Conservation (phyloP, 2,888 invertebrate genomes). For the Cistogaster globosa region DNA sequence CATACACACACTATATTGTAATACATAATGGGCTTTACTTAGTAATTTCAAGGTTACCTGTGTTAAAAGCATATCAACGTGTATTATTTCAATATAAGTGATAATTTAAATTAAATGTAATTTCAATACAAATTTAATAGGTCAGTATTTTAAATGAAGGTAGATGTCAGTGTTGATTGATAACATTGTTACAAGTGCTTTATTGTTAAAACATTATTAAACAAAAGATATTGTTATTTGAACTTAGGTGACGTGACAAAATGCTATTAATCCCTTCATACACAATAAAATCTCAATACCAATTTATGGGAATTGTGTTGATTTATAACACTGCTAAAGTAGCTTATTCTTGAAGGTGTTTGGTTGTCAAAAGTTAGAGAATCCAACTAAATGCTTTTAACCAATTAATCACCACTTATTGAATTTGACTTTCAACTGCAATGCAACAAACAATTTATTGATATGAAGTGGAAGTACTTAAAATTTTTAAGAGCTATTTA, state of each 20-base stretch:
- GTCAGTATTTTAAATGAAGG: neutral
- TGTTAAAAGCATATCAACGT: neutral
- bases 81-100: neutral
- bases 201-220: neutral
- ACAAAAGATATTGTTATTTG: neutral
- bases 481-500: no score
- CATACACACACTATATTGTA: no score
- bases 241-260: neutral
- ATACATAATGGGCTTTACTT: no score
- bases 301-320: no score
- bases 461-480: no score
- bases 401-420: no score
- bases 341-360: no score
- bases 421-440: no score
- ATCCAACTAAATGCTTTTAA: no score
- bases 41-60: neutral
- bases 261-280: neutral
- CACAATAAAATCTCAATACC: neutral
- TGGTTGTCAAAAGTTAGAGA: no score
- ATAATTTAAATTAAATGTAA: slow-evolving; percentile 7
- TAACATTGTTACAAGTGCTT: neutral
- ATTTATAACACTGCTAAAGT: no score
- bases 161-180: neutral
- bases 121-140: neutral
- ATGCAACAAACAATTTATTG: no score